These are phyloP conservation scores for Pseudomyrmex cubaensis DNA, from an alignment of 1,140 invertebrate genomes.

Conservation along the genomic window DNA sequence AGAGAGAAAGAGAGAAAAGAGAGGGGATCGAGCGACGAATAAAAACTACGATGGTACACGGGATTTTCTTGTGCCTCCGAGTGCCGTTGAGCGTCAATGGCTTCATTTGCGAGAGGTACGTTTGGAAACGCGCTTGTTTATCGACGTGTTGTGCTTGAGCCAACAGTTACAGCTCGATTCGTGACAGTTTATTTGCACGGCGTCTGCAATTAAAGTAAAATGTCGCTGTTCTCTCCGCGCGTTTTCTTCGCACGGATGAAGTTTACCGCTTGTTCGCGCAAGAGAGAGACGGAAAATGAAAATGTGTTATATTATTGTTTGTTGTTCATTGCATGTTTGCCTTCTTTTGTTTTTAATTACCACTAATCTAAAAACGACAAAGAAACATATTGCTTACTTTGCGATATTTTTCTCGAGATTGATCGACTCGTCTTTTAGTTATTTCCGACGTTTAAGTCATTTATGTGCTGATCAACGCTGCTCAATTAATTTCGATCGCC, in stretches of 20 bases:
- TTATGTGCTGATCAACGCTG: not conserved
- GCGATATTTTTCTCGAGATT: not conserved
- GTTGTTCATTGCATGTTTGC: not conserved
- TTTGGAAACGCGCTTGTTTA: slow-evolving; percentile 36
- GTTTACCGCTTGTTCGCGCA: not conserved
- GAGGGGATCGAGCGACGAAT: not conserved
- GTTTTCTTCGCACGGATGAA: not conserved
- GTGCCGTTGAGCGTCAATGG: slow-evolving; percentile 26
- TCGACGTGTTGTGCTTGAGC: slow-evolving; percentile 22
- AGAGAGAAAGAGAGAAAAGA: not conserved
- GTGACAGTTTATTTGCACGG: slow-evolving; percentile 30
- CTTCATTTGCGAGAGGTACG: slow-evolving; percentile 46
- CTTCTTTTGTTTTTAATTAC: not conserved
- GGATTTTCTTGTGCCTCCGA: not conserved
- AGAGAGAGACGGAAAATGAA: not conserved
- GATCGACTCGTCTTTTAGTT: not conserved
- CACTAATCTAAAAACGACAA: not conserved
- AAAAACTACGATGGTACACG: slow-evolving; percentile 1
- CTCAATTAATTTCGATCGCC: slow-evolving; percentile 28
- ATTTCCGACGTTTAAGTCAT: not conserved
- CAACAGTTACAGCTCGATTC: slow-evolving; percentile 24
- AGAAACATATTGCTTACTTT: not conserved
- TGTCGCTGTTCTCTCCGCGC: not conserved
- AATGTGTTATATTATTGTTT: slow-evolving; percentile 2
- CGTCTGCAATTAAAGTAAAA: slow-evolving; percentile 48